phyloP scores from a whole-genome alignment of 35 echinoderm and acorn worm genomes.

The Chiridota heheva region DNA sequence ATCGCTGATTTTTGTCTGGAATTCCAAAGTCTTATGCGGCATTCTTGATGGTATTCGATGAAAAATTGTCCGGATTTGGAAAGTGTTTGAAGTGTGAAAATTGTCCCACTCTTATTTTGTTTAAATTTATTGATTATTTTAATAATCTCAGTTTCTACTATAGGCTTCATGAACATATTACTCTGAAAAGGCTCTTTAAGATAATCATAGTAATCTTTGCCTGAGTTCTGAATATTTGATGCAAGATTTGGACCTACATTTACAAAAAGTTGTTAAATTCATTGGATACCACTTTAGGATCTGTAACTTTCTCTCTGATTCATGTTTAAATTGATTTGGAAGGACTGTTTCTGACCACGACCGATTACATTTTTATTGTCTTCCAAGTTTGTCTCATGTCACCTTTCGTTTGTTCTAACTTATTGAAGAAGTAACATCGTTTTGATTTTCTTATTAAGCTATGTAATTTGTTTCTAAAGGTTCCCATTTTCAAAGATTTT shows the following conservation, averaged over 20 bases:
- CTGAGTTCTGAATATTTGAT: neutral
- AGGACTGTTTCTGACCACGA: neutral
- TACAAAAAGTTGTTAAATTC: neutral
- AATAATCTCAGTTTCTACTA: neutral
- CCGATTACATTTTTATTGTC: neutral
- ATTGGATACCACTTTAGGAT: neutral
- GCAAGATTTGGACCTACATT: neutral
- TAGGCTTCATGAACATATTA: slow-evolving; percentile 6
- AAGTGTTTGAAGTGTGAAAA: too few species aligned
- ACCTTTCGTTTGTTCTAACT: too few species aligned
- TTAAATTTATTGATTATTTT: slow-evolving; percentile 1
- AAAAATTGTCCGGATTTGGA: too few species aligned
- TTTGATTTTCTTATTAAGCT: too few species aligned
- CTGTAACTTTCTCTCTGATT: neutral
- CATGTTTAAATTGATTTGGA: neutral
- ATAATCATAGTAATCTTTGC: slow-evolving; percentile 8
- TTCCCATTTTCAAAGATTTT: too few species aligned
- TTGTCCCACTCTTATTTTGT: neutral
- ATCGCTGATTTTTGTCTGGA: too few species aligned
- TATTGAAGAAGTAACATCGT: too few species aligned
- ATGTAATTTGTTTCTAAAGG: too few species aligned
- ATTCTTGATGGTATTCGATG: too few species aligned
- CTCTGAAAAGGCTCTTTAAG: neutral
- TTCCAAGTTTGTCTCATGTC: neutral
- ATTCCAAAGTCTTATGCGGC: too few species aligned